A percentile compares a stretch with the other conserved stretches of the same genome.
Conservation (phyloP, 2,888 invertebrate species). For the Synanthedon formicaeformis region DNA sequence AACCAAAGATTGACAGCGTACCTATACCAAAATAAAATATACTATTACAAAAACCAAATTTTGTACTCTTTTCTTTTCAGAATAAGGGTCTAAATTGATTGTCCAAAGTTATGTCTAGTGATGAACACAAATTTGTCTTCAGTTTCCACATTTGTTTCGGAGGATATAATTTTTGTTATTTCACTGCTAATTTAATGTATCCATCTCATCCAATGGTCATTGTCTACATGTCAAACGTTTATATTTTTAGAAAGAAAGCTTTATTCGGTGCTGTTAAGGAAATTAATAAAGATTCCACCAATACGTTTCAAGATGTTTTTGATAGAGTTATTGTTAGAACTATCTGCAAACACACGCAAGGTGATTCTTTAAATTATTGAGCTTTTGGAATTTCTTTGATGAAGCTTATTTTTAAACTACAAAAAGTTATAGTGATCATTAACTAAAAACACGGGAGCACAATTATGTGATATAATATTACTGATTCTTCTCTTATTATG, state of each 20-base stretch:
- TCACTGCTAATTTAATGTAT: constrained; percentile 29
- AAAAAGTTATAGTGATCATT: too few relatives aligned
- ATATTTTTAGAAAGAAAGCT: constrained; percentile 23
- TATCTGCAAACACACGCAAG: background rate
- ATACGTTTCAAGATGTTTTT: background rate
- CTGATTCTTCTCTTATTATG: too few relatives aligned
- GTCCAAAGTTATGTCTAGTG: background rate
- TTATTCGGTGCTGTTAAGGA: constrained; percentile 5
- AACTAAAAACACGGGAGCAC: too few relatives aligned
- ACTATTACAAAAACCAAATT: background rate
- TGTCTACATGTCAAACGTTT: constrained; percentile 16
- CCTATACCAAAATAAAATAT: background rate
- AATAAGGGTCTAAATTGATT: constrained; percentile 7
- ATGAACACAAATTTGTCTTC: constrained; percentile 1
- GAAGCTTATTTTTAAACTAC: too few relatives aligned
- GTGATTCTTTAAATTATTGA: too few relatives aligned
- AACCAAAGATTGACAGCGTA: constrained; percentile 6
- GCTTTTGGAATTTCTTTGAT: too few relatives aligned
- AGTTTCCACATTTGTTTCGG: constrained; percentile 26
- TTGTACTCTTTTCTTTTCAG: background rate
- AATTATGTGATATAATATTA: too few relatives aligned
- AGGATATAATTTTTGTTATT: constrained; percentile 21
- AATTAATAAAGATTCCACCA: constrained; percentile 17
- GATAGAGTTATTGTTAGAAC: background rate
- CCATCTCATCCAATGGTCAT: constrained; percentile 33